Evolutionary conservation across 2,888 invertebrate genomes (phyloP).

Genomic region (Acrobasis suavella): DNA sequence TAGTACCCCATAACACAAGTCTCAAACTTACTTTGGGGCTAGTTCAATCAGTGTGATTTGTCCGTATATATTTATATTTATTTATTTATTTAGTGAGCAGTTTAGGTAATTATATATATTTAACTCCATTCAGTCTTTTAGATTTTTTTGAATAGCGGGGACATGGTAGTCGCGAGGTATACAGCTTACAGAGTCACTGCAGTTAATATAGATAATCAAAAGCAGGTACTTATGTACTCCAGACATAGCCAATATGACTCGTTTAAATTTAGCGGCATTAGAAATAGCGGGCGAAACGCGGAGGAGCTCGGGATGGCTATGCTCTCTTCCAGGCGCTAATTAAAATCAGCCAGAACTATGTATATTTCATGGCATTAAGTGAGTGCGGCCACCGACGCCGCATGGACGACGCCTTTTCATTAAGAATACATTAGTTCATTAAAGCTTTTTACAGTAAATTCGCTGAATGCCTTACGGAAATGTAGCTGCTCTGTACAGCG

Average conservation of each 20-base stretch:
- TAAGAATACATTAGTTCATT: slow-evolving; percentile 58
- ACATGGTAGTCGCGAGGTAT: too few relatives aligned
- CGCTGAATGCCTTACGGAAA: slow-evolving; percentile 12
- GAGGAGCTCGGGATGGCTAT: slow-evolving; percentile 34
- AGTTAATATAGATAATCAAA: too few relatives aligned
- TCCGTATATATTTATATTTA: too few relatives aligned
- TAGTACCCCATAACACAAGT: too few relatives aligned
- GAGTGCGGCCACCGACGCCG: slow-evolving; percentile 42
- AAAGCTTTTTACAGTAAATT: slow-evolving; percentile 40
- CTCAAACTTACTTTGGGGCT: too few relatives aligned
- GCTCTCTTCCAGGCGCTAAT: slow-evolving; percentile 47
- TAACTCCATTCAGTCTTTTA: too few relatives aligned
- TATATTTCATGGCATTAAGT: slow-evolving; percentile 59
- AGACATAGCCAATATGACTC: slow-evolving; percentile 10
- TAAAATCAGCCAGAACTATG: slow-evolving; percentile 53
- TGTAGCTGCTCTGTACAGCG: neutral
- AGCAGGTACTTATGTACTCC: neutral
- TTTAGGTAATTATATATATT: too few relatives aligned
- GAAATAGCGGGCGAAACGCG: slow-evolving; percentile 5
- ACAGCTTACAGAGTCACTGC: too few relatives aligned
- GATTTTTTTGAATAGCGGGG: too few relatives aligned
- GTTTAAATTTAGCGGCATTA: slow-evolving; percentile 19
- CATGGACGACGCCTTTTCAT: slow-evolving; percentile 45
- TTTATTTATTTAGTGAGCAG: too few relatives aligned
- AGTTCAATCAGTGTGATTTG: too few relatives aligned